Evolutionary conservation across 2,888 invertebrate genomes (phyloP), one percentile per base, ranked within the genome.

Genomic region (Calameuta filiformis): DNA sequence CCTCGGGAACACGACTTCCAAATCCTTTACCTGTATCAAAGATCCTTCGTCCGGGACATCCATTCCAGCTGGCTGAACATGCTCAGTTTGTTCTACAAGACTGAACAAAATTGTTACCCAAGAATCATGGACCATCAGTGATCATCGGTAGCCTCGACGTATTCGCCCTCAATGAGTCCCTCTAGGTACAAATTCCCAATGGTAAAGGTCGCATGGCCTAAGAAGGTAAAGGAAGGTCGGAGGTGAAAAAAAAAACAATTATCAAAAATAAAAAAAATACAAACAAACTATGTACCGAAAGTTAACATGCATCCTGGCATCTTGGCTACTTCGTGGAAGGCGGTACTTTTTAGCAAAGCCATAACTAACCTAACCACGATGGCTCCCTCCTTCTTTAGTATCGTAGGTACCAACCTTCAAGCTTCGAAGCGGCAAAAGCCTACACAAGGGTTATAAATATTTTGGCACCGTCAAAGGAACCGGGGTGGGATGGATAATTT

Each of bases 401-500:
- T 56, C 71, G 71, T 71, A 71, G 31, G 71, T 71, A 15, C 71
- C 12, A 33, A 33, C 71, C 71, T 71, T 33, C 71, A 23, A 56
- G 34, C 12, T 30, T 68, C 75, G 71, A 35, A 56, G 69, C 35
- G 40, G 77, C 77, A 56, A 56, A 56, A 56, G 73, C 68, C 74
- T 76, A 69, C 69, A 37, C 76, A 76, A 82, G 80, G 84, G 83
- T 85, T 85, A 86, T 89, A 87, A 90, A 89, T 87, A 88, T 89
- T 90, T 90, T 90, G 89, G 89, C 89, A 88, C 85, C 85, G 84
- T 56, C 56, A 56, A 56, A 56, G 9, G 56, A 2, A 9, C 23
- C 82, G 83, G 79, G 83, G 82, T 85, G 83, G 83, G 85, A 85
- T 86, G 85, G 83, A 88, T 89, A 88, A 89, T 88, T 89, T 87